A percentile compares a stretch with the other conserved stretches of the same genome.
phyloP scores from a whole-genome alignment of 2,797 vertebrate genomes.

The Melanotaenia pygmaea region DNA sequence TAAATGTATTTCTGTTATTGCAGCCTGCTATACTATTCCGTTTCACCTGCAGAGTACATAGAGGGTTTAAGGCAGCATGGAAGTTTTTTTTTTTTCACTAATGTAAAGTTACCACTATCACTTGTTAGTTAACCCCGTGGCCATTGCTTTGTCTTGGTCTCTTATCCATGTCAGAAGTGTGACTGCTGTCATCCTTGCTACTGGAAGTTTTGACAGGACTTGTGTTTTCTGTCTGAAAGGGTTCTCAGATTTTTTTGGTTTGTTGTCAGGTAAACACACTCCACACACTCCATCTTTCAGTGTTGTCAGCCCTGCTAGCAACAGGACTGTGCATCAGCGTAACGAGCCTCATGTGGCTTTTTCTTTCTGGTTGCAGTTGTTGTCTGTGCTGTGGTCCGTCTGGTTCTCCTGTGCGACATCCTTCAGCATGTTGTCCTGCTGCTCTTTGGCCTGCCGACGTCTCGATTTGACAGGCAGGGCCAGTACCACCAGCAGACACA shows the following conservation, averaged over 20 bases:
- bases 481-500: slow-evolving; percentile 87
- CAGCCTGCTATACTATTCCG: slow-evolving; percentile 35
- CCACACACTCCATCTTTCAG: slow-evolving; percentile 64
- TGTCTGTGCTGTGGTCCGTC: slow-evolving; percentile 84
- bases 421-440: slow-evolving; percentile 72
- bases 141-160: slow-evolving; percentile 57
- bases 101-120: slow-evolving; percentile 66
- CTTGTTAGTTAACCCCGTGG: slow-evolving; percentile 58
- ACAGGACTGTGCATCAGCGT: slow-evolving; percentile 16
- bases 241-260: slow-evolving; percentile 72
- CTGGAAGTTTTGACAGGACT: slow-evolving; percentile 69
- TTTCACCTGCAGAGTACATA: slow-evolving; percentile 74
- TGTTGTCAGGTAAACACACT: slow-evolving; percentile 65
- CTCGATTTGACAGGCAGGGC: slow-evolving; percentile 88
- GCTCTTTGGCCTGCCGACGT: slow-evolving; percentile 79
- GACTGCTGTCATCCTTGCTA: slow-evolving; percentile 72
- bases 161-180: slow-evolving; percentile 60
- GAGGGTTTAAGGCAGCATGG: slow-evolving; percentile 97
- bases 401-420: slow-evolving; percentile 74
- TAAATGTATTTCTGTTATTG: slow-evolving; percentile 41
- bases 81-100: slow-evolving; percentile 70
- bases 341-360: slow-evolving; percentile 83
- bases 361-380: slow-evolving; percentile 89
- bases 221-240: slow-evolving; percentile 62
- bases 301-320: slow-evolving; percentile 57